phyloP scores from a whole-genome alignment of 2,113 vertebrate species.

The Dryoscopus gambensis region DNA sequence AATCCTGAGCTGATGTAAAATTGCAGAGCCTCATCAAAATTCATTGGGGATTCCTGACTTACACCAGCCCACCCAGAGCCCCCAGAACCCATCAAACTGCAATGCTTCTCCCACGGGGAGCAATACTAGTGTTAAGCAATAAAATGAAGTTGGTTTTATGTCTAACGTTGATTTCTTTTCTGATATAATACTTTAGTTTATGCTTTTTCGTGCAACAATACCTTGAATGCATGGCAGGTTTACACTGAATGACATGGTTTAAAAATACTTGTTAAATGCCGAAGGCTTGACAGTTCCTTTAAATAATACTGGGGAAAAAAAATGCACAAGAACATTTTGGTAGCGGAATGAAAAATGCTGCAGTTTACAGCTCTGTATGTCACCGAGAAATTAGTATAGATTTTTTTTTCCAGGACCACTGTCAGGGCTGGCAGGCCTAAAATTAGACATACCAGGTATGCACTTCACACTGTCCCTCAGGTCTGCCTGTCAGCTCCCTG shows the following conservation, averaged over 20 bases:
- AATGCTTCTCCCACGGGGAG: neutral
- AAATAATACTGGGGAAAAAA: constrained; percentile 39
- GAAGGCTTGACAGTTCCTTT: constrained; percentile 50
- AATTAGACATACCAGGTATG: constrained; percentile 68
- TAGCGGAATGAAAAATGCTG: constrained; percentile 29
- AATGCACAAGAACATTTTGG: constrained; percentile 14
- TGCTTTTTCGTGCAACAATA: constrained; percentile 20
- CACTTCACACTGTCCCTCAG: constrained; percentile 48
- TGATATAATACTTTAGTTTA: neutral
- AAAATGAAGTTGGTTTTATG: constrained; percentile 12
- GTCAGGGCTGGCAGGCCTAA: constrained; percentile 65
- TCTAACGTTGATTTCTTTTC: constrained; percentile 30
- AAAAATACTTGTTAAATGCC: constrained; percentile 52
- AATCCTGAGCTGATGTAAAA: constrained; percentile 35
- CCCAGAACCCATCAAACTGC: neutral
- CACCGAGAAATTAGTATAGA: constrained; percentile 62
- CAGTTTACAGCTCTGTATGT: constrained; percentile 47
- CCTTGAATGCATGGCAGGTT: constrained; percentile 7
- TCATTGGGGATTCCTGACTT: constrained; percentile 45
- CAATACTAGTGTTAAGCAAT: neutral
- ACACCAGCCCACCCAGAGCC: neutral
- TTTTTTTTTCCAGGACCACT: constrained; percentile 50
- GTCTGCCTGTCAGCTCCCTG: constrained; percentile 63
- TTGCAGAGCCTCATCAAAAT: constrained; percentile 31
- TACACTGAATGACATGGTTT: constrained; percentile 22